Base-by-base conservation (phyloP, 2,113 vertebrate species). In the Phaethon lepturus region DNA sequence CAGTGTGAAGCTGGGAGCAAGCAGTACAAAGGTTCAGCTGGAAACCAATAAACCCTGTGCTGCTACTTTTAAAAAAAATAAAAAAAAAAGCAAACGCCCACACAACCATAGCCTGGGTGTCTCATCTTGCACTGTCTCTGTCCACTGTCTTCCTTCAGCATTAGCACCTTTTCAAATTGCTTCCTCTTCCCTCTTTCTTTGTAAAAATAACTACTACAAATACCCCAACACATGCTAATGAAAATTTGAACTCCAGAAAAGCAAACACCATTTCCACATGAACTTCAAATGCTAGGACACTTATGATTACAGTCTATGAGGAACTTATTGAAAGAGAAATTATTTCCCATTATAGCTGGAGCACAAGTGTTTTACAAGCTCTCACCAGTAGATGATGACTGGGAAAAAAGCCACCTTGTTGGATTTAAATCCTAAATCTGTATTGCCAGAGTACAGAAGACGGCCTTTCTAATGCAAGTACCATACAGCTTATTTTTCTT, bases 341-440 rank as follows among this genome's bases (percentile, higher is more conserved):
- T 89, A 96, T 67, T 97, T 77, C 60, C 79, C 93, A 71, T 90
- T 93, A 82, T 13, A 96, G 69, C 26, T 83, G 45, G 5, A 90
- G 35, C 29, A 56, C 8, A 86, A 93, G 25, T 62, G 17, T 89
- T 96, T 96, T 96, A 96, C 33, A 94, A 88, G 78, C 73, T 94
- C 93, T 96, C 83, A 92, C 77, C 40, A 18, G n/a, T 42, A 92
- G 72, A 81, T 78, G 92, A 95, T 68, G 71, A 91, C 72, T 56
- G 69, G 33, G 73, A 91, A 63, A 62, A 63, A 52, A 86, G 72
- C 16, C 92, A 95, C 66, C 82, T 86, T 88, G 56, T 40, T 86
- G 52, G 68, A 96, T 87, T 88, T 25, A 15, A 72, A 72, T 84
- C 45, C 89, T 91, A 58, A 29, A 58, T 17, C 24, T 68, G 18